phyloP scores from a whole-genome alignment of 2,113 vertebrate species.

The Uria lomvia region DNA sequence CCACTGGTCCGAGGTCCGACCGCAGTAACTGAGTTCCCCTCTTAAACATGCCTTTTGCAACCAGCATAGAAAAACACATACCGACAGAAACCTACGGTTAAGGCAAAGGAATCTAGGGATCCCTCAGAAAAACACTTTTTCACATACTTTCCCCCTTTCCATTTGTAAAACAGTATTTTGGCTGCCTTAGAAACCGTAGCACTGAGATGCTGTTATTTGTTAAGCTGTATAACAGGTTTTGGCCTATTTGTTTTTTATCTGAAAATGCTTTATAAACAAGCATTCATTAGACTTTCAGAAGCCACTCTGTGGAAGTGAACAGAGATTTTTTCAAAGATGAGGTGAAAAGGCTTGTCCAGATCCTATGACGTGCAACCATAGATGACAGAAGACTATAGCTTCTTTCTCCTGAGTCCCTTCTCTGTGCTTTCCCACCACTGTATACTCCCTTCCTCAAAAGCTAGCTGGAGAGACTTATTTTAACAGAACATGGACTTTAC shows the following conservation, averaged over 20 bases:
- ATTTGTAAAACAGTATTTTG: neutral
- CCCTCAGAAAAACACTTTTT: neutral
- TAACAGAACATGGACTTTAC: neutral
- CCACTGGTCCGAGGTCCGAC: neutral
- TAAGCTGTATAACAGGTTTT: neutral
- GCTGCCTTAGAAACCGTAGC: neutral
- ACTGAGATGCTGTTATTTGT: neutral
- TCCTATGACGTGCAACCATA: neutral
- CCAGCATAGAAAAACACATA: neutral
- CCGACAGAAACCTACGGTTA: neutral
- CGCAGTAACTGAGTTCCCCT: conserved; percentile 31
- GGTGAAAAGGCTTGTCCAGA: neutral
- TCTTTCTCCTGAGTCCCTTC: neutral
- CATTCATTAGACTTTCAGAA: neutral
- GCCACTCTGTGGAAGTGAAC: neutral
- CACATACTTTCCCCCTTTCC: neutral
- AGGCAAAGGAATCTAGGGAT: neutral
- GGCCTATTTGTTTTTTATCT: neutral
- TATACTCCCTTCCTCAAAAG: neutral
- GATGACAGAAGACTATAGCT: neutral
- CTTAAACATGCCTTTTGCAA: conserved; percentile 21
- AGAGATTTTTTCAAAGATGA: neutral
- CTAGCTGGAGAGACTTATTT: neutral
- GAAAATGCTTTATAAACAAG: neutral
- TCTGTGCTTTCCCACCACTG: neutral